Evolutionary conservation across 2,113 vertebrate species (phyloP).

Genomic region (Gymnocephalus cernua): DNA sequence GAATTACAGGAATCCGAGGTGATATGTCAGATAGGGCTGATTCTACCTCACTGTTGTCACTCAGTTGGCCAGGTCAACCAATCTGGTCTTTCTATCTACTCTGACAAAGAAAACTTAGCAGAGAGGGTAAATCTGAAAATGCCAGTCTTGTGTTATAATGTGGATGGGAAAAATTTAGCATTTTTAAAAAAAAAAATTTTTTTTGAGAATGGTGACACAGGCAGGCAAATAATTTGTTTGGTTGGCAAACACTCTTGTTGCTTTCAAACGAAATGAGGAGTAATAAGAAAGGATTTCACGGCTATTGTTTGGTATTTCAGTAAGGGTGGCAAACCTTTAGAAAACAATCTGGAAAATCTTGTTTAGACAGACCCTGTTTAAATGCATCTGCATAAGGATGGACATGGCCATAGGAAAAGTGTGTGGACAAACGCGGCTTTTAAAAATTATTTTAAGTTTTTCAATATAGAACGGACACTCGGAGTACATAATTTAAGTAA

Average conservation of each 20-base stretch:
- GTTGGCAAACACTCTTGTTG: constrained; percentile 10
- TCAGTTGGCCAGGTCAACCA: neutral
- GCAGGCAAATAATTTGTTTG: constrained; percentile 19
- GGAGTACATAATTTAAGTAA: too few species aligned
- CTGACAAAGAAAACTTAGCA: neutral
- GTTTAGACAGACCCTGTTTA: neutral
- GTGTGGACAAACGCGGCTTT: too few species aligned
- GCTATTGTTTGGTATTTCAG: neutral
- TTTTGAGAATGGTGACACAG: neutral
- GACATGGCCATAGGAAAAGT: neutral
- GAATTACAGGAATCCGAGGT: constrained; percentile 6
- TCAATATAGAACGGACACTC: too few species aligned
- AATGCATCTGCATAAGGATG: constrained; percentile 6
- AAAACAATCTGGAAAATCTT: neutral
- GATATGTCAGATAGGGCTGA: neutral
- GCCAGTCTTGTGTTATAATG: constrained; percentile 1
- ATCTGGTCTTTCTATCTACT: neutral
- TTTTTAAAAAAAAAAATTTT: too few species aligned
- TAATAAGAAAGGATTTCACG: neutral
- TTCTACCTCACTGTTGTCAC: neutral
- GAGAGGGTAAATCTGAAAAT: constrained; percentile 4
- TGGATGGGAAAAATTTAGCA: neutral
- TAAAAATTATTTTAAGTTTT: too few species aligned
- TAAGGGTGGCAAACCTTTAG: neutral
- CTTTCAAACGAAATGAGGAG: constrained; percentile 21